Evolutionary conservation across 2,113 vertebrate species (phyloP).

Genomic region (Scalopus aquaticus): DNA sequence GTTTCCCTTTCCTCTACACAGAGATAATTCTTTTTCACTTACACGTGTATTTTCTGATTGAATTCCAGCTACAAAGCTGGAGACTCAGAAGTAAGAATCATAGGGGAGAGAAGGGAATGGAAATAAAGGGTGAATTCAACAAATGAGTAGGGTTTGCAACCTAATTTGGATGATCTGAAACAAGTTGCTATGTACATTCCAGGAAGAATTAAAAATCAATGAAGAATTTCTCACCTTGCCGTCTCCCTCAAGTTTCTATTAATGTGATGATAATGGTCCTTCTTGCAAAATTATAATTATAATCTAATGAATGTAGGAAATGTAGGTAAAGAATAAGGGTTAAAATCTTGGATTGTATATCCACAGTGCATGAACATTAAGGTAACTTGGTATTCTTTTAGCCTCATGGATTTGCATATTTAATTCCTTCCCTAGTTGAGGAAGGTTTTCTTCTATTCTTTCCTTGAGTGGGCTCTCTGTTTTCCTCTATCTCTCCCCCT

Average conservation of each 20-base stretch:
- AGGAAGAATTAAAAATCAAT: too few relatives aligned
- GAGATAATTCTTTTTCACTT: too few relatives aligned
- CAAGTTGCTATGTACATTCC: neutral
- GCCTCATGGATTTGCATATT: too few relatives aligned
- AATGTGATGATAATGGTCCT: neutral
- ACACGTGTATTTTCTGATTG: neutral
- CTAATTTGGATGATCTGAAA: neutral
- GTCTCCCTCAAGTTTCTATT: neutral
- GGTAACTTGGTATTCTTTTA: too few relatives aligned
- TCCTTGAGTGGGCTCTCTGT: too few relatives aligned
- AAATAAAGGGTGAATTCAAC: neutral
- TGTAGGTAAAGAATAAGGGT: neutral
- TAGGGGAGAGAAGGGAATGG: too few relatives aligned
- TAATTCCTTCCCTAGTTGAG: too few relatives aligned
- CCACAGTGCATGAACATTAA: too few relatives aligned
- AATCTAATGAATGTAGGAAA: neutral
- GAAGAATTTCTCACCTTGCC: neutral
- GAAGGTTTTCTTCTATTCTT: too few relatives aligned
- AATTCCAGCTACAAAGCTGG: neutral
- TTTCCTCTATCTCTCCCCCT: too few relatives aligned
- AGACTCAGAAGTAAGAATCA: neutral
- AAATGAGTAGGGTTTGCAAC: too few relatives aligned
- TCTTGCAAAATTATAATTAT: neutral
- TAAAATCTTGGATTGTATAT: neutral
- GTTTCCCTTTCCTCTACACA: too few relatives aligned